These are phyloP conservation scores for Cladorhizidae sp. DNA, from an alignment of 37 sponge, comb jelly and placozoan genomes.

Conservation along the genomic window DNA sequence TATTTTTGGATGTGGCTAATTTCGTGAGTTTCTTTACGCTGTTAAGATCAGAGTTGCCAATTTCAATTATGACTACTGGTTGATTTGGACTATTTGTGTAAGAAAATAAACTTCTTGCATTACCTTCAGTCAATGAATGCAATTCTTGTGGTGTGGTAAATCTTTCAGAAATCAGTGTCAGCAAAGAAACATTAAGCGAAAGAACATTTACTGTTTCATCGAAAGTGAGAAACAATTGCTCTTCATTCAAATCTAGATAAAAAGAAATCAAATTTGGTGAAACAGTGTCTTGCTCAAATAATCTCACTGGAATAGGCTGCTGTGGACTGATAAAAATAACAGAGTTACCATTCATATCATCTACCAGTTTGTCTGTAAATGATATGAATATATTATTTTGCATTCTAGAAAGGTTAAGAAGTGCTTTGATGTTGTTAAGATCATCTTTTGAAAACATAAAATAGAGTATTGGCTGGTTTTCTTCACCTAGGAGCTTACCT, in stretches of 20 bases:
- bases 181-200: slow-evolving; percentile 46
- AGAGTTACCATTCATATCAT: slow-evolving; percentile 80
- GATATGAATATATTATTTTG: slow-evolving; percentile 58
- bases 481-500: slow-evolving; percentile 42
- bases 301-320: slow-evolving; percentile 30
- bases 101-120: slow-evolving; percentile 33
- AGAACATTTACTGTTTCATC: slow-evolving; percentile 85
- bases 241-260: slow-evolving; percentile 63
- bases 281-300: slow-evolving; percentile 47
- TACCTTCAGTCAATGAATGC: slow-evolving; percentile 52
- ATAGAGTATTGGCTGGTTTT: slow-evolving; percentile 56
- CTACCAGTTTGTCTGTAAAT: slow-evolving; percentile 31
- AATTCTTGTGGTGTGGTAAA: slow-evolving; percentile 11
- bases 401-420: slow-evolving; percentile 38
- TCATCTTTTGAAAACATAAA: slow-evolving; percentile 58
- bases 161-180: slow-evolving; percentile 61
- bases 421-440: slow-evolving; percentile 76
- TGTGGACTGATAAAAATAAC: slow-evolving; percentile 37
- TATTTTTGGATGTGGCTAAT: slow-evolving; percentile 63
- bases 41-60: slow-evolving; percentile 81
- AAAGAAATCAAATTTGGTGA: slow-evolving; percentile 60
- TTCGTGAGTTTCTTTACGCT: slow-evolving; percentile 55
- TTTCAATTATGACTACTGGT: slow-evolving; percentile 50
- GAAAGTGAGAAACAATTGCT: slow-evolving; percentile 66
- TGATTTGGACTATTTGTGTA: slow-evolving; percentile 36